These are phyloP conservation scores for Agrilus planipennis DNA, from an alignment of 1,140 invertebrate genomes.

Conservation along the genomic window DNA sequence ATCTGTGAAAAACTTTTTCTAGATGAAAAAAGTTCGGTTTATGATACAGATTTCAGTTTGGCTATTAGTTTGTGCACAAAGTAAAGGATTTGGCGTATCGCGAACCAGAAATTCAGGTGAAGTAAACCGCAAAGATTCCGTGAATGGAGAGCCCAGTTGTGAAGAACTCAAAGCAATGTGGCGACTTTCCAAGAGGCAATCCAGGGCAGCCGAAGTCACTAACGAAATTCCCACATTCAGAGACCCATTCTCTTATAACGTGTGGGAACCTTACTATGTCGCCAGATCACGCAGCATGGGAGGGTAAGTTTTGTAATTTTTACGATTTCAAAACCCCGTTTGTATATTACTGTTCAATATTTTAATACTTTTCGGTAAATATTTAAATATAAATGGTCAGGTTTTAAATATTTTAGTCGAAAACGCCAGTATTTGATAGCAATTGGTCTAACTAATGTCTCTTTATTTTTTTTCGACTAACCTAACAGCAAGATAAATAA, in stretches of 20 bases:
- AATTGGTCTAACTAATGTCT: no score
- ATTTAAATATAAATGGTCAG: no score
- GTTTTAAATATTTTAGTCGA: no score
- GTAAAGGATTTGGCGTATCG: slow-evolving; percentile 18
- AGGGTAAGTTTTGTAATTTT: slow-evolving; percentile 31
- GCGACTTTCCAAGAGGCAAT: slow-evolving; percentile 79
- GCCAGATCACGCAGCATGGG: slow-evolving; percentile 37
- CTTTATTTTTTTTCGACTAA: no score
- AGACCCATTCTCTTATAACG: slow-evolving; percentile 68
- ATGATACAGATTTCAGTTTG: no score
- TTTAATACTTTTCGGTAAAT: no score
- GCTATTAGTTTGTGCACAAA: slow-evolving; percentile 12
- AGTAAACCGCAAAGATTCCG: slow-evolving; percentile 19
- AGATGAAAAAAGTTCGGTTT: no score
- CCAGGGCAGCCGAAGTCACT: slow-evolving; percentile 70
- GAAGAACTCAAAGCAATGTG: slow-evolving; percentile 82
- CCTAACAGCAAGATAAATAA: no score
- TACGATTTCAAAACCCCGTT: neutral
- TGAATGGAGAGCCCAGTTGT: slow-evolving; percentile 59
- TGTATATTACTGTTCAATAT: neutral
- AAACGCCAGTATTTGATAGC: no score
- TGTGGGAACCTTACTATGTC: slow-evolving; percentile 60
- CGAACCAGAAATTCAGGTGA: slow-evolving; percentile 25
- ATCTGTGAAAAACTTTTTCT: no score
- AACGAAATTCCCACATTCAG: slow-evolving; percentile 71